Base-by-base conservation (phyloP, 1,140 invertebrate genomes). In the Drosophila gunungcola region DNA sequence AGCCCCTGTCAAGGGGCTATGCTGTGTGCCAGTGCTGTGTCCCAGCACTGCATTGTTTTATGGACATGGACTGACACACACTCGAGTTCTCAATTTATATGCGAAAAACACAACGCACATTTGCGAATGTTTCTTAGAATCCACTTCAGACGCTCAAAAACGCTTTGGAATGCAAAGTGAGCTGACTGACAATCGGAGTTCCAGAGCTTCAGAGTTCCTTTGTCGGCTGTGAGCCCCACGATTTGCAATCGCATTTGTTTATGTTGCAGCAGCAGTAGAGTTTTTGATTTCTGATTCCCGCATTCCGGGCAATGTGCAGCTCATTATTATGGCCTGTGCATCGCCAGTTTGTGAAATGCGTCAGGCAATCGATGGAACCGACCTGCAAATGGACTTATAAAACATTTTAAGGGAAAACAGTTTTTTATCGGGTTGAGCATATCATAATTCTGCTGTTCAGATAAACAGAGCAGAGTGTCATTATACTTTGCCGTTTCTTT, bases 171-270 rank as follows among this genome's bases (percentile, higher is more conserved):
- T 86, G 83, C 79, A 75, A 53, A 67, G 63, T 68, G 54, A 64
- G 64, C 34, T 88, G 79, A 84, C 79, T 82, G 82, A 86, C 82
- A 81, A 81, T 27, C 72, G 56, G 41, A 61, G 75, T 82, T 67
- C 3, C 54, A 58, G 38, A 73, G n/a, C 32, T 36, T 3, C 57
- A 34, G 27, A 34, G 52, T 38, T 39, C 12, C 21, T 54, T 61
- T 60, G 82, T 56, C 75, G 46, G 62, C 70, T 65, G 55, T 29
- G 53, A 39, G 79, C 27, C 39, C 16, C 21, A 36, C 68, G 65
- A 85, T 80, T 78, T 86, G 65, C 81, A 80, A 70, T 81, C 52
- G 52, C 70, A 86, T 88, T 86, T 86, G 82, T 86, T 86, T 88
- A 88, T 82, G 69, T 78, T 82, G 78, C 61, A 65, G 38, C 36